Conservation (phyloP, 1,140 invertebrate species). For the Paraescarpia echinospica region DNA sequence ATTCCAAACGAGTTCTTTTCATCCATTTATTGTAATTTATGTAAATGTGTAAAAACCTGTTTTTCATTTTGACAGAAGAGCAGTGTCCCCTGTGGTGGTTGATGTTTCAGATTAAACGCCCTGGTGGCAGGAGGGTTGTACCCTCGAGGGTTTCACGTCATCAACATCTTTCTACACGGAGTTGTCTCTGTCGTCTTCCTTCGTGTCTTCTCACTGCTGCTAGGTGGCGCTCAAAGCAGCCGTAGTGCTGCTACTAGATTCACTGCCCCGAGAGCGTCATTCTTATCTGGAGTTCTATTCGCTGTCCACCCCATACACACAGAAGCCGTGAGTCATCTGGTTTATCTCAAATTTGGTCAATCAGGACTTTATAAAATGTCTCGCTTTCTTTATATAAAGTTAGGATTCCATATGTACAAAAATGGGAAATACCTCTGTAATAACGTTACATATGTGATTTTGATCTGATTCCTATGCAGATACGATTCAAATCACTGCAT, state of each 20-base stretch:
- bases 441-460: no score
- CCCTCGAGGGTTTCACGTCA: constrained; percentile 59
- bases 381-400: no score
- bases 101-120: constrained; percentile 72
- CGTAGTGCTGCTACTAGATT: constrained; percentile 19
- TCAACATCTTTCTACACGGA: constrained; percentile 61
- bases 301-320: constrained; percentile 93
- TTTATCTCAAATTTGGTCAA: not conserved
- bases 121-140: constrained; percentile 62
- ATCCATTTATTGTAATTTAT: no score
- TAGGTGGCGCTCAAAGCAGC: constrained; percentile 31
- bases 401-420: no score
- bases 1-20: not conserved
- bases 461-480: no score
- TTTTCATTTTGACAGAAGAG: not conserved
- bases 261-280: constrained; percentile 45
- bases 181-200: constrained; percentile 56
- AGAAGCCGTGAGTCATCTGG: constrained; percentile 88
- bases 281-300: constrained; percentile 78
- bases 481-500: no score
- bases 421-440: no score
- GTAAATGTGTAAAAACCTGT: not conserved
- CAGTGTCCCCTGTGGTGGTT: not conserved
- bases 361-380: not conserved
- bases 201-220: constrained; percentile 60